phyloP scores from a whole-genome alignment of 2,888 invertebrate species.

The Carpatolechia fugitivella region DNA sequence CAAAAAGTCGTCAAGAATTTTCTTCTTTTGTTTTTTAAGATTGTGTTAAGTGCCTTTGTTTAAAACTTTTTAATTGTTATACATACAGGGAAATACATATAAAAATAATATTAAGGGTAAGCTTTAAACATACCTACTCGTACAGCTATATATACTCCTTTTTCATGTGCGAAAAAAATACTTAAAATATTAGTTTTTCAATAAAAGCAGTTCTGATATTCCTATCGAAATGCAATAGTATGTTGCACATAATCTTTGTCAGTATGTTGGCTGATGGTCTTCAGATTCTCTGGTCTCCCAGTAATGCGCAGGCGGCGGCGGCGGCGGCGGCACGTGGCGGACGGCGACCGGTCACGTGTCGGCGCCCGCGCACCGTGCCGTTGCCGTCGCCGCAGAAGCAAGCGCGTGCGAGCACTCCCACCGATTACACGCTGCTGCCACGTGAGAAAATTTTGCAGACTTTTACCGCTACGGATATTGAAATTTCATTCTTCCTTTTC shows the following conservation, averaged over 20 bases:
- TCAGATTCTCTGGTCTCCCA: conserved; percentile 47
- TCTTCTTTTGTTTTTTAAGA: too few species aligned
- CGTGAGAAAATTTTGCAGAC: conserved; percentile 50
- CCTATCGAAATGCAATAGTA: too few species aligned
- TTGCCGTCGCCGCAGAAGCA: conserved; percentile 24
- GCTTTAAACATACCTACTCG: too few species aligned
- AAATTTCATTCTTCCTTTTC: background rate
- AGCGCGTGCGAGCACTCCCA: conserved; percentile 53
- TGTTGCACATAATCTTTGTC: conserved; percentile 43
- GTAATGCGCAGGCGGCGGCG: conserved; percentile 67
- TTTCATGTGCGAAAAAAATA: too few species aligned
- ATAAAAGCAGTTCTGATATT: too few species aligned
- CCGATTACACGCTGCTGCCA: conserved; percentile 64
- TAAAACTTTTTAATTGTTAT: too few species aligned
- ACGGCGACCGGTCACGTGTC: conserved; percentile 19
- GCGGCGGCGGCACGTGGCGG: conserved; percentile 31
- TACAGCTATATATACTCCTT: too few species aligned
- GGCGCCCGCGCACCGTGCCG: conserved; percentile 36
- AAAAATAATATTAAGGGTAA: too few species aligned
- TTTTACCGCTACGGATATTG: conserved; percentile 11
- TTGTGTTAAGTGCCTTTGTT: too few species aligned
- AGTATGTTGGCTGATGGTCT: conserved; percentile 41
- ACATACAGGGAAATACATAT: too few species aligned
- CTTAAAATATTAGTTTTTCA: too few species aligned
- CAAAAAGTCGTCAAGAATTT: too few species aligned